Conservation (phyloP, 2,797 vertebrate genomes). For the Hapalemur alaotrensis region DNA sequence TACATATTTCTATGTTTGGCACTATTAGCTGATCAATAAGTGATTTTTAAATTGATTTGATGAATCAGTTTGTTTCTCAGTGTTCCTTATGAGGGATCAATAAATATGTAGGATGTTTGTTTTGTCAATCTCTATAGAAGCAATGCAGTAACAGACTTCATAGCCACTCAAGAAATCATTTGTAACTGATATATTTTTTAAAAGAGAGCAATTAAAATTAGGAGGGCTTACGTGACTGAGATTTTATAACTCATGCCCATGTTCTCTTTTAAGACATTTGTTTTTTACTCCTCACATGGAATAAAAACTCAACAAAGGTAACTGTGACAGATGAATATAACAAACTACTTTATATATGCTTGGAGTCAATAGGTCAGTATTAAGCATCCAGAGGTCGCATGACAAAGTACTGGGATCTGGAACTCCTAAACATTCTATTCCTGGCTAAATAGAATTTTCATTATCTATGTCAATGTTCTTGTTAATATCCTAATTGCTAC, state of each 20-base stretch:
- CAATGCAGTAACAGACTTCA: neutral
- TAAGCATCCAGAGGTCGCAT: neutral
- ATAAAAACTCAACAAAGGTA: neutral
- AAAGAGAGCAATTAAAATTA: neutral
- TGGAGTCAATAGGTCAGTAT: neutral
- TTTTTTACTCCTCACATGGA: neutral
- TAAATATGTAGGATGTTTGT: neutral
- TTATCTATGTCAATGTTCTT: neutral
- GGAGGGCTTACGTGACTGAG: neutral
- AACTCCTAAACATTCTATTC: neutral
- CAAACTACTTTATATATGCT: neutral
- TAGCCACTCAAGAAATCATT: neutral
- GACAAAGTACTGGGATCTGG: neutral
- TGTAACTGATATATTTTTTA: neutral
- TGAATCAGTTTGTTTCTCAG: neutral
- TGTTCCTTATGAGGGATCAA: neutral
- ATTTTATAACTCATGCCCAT: neutral
- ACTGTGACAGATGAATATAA: neutral
- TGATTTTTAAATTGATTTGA: neutral
- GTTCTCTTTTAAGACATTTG: neutral
- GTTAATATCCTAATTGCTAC: neutral
- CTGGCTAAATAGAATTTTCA: conserved; percentile 9
- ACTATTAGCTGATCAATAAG: neutral
- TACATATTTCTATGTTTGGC: neutral
- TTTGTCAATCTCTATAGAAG: conserved; percentile 33